Evolutionary conservation across 2,888 invertebrate genomes (phyloP), one percentile per base, ranked within the genome.

Genomic region (Dynastes tityus): DNA sequence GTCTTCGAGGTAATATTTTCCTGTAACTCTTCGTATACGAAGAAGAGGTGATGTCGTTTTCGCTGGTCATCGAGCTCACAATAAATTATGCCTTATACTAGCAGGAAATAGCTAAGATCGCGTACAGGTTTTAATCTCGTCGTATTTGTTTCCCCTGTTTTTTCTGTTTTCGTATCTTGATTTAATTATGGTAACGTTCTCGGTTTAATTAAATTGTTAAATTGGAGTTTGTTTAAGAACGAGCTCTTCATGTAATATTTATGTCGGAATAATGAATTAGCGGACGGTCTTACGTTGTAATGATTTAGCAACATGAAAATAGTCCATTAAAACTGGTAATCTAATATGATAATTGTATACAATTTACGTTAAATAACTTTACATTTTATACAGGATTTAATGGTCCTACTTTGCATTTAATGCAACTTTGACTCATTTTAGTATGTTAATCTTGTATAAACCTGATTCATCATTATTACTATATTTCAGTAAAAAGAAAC

Each of bases 231-330:
- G 73, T 73, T 73, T 73, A 73, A 73, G 73, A 73, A 5, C 37
- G 37, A 73, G 40, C 16, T 73, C 73, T 45, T 73, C 73, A 58
- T 58, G 73, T 58, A 58, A 40, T 73, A 73, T 58, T 40, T 32
- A 73, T 71, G 71, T 29, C 1, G 58, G 40, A 61, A 58, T 55
- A 40, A 73, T 73, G 58, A 58, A 73, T 73, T 58, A 58, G 3
- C 16, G 58, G n/a, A 22, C 22, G 9, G 58, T 27, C 22, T 58
- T 22, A 55, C 22, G 55, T 73, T 58, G 16, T 73, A 73, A 73
- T 58, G 73, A 73, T 73, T 73, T 58, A 58, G 40, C 45, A 73
- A 73, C 73, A 73, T 40, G 73, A 55, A 73, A 73, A 73, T 73
- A 73, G 40, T 22, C 16, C 37, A 58, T 45, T 58, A 37, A 40